phyloP scores from a whole-genome alignment of 2,797 vertebrate species.

The Amniataba percoides region DNA sequence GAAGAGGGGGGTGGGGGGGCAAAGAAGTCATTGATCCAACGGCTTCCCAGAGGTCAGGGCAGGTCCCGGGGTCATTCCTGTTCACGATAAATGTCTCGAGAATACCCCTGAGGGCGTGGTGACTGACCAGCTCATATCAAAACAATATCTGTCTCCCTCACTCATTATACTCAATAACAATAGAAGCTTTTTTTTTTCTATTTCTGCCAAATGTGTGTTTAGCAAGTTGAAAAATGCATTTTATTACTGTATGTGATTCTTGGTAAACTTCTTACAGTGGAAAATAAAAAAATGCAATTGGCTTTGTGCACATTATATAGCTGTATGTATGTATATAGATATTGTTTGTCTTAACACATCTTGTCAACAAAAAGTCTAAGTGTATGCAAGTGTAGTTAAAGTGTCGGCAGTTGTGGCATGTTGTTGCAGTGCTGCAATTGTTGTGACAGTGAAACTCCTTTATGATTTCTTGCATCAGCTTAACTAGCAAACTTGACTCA shows the following conservation, averaged over 20 bases:
- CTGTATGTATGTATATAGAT: no score
- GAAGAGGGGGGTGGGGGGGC: conserved; percentile 42
- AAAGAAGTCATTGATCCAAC: conserved; percentile 83
- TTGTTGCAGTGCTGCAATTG: background rate
- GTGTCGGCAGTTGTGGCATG: background rate
- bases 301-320: background rate
- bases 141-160: conserved; percentile 65
- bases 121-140: conserved; percentile 77
- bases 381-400: background rate
- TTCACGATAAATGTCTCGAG: conserved; percentile 83
- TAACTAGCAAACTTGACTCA: background rate
- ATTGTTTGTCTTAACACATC: background rate
- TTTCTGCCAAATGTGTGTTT: background rate
- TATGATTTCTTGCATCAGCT: background rate
- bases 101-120: conserved; percentile 74
- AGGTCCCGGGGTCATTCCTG: conserved; percentile 88
- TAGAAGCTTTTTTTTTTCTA: conserved; percentile 29
- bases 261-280: background rate
- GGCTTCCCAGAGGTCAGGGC: conserved; percentile 79
- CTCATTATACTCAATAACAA: conserved; percentile 39
- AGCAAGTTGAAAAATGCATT: background rate
- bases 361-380: background rate
- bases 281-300: background rate
- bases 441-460: background rate
- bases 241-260: background rate